These are phyloP conservation scores for Pachyuromys duprasi DNA, from an alignment of 2,797 vertebrate genomes.

Conservation along the genomic window DNA sequence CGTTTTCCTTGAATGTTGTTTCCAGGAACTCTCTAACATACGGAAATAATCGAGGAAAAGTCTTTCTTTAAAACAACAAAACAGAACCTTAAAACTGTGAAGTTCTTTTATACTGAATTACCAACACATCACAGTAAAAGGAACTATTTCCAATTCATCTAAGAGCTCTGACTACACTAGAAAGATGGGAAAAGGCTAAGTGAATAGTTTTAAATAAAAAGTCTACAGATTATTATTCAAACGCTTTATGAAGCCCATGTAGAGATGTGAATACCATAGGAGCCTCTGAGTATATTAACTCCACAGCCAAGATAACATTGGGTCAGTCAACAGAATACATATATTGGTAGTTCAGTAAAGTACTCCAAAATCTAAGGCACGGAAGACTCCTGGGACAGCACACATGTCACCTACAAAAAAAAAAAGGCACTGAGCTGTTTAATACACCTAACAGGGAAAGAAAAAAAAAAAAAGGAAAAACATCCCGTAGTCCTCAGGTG, in stretches of 20 bases:
- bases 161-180: conserved; percentile 46
- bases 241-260: conserved; percentile 36
- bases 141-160: conserved; percentile 32
- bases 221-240: background rate
- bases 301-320: background rate
- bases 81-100: conserved; percentile 63
- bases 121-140: conserved; percentile 66
- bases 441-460: background rate
- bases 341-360: background rate
- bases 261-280: background rate
- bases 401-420: background rate
- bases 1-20: conserved; percentile 71
- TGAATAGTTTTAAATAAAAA: conserved; percentile 49
- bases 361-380: background rate
- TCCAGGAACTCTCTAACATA: conserved; percentile 67
- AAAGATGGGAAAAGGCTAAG: conserved; percentile 25
- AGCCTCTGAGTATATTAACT: background rate
- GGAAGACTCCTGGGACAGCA: background rate
- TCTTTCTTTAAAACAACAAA: conserved; percentile 72
- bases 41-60: conserved; percentile 77
- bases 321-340: background rate
- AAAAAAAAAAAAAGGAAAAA: background rate
- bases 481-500: background rate
- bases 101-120: conserved; percentile 61
- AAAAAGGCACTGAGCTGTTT: background rate